Evolutionary conservation across 2,888 invertebrate species (phyloP).

Genomic region (Trissolcus brochymenae): DNA sequence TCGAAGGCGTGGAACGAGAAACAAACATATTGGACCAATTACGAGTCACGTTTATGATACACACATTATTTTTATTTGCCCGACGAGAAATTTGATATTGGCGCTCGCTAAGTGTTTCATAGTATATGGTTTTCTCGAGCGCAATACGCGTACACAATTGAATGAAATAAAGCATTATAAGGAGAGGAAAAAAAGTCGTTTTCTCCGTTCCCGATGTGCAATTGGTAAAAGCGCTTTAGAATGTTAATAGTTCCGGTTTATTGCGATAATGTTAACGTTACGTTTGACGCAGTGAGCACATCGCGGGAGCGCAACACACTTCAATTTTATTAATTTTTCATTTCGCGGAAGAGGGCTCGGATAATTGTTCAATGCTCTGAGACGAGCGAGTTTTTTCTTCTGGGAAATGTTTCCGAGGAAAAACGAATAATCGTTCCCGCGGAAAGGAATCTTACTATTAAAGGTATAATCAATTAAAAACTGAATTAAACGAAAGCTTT

Average conservation of each 20-base stretch:
- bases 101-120: slow-evolving; percentile 18
- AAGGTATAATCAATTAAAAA: slow-evolving; percentile 9
- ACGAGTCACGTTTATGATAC: slow-evolving; percentile 24
- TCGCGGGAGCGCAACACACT: slow-evolving; percentile 18
- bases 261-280: slow-evolving; percentile 32
- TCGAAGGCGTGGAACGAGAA: not conserved
- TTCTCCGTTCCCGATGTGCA: slow-evolving; percentile 31
- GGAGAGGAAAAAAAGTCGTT: slow-evolving; percentile 27
- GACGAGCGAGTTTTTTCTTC: slow-evolving; percentile 13
- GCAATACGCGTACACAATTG: slow-evolving; percentile 27
- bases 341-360: slow-evolving; percentile 31
- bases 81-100: slow-evolving; percentile 28
- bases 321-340: slow-evolving; percentile 49
- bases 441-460: slow-evolving; percentile 17
- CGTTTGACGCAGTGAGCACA: slow-evolving; percentile 20
- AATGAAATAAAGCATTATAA: slow-evolving; percentile 19
- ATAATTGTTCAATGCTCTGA: slow-evolving; percentile 25
- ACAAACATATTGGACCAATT: slow-evolving; percentile 18
- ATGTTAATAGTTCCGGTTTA: slow-evolving; percentile 50
- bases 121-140: slow-evolving; percentile 19
- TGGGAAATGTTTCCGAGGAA: slow-evolving; percentile 1
- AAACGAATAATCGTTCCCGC: slow-evolving; percentile 25
- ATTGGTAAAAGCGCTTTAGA: slow-evolving; percentile 43
- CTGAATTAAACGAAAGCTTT: slow-evolving; percentile 3
- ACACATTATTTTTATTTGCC: slow-evolving; percentile 25